Base-by-base conservation (phyloP, 2,113 vertebrate species). In the Vanacampus margaritifer region DNA sequence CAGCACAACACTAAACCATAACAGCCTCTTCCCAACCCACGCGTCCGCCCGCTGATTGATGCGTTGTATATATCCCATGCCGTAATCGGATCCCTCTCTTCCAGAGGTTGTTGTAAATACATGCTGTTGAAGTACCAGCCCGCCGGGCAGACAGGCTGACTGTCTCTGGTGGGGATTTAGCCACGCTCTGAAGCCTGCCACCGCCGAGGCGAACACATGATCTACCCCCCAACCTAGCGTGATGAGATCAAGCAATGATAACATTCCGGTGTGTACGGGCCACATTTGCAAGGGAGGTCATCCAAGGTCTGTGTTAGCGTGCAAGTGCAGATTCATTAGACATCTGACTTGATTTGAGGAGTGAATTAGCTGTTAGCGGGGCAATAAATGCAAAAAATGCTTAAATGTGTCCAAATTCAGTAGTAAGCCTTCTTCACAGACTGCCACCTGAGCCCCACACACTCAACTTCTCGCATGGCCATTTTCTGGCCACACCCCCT, bases 91-190 rank as follows among this genome's bases (percentile, higher is more conserved):
- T 80, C 81, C 76, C 60, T 77, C 66, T 82, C 81, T 81, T 84
- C 85, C 81, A 87, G 81, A 71, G 75, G 67, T 78, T 81, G 74
- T 74, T 76, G 85, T 87, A 86, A 88, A 87, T 86, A 86, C 69
- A 69, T 74, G 59, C 67, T 74, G 76, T 68, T 54, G 73, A 68
- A 65, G 81, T 82, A 81, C 81, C 86, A 86, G 81, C 12, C 68
- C 79, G 65, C 84, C 72, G 64, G 68, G 69, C 39, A 46, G 43
- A 79, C 83, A 75, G 79, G 73, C 79, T 64, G 81, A 67, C 87
- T 86, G 85, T 85, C 85, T 86, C 81, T 72, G 73, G 23, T 3
- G 67, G 83, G 85, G 82, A 64, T 79, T 85, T 79, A 72, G 75
- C 57, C 51, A 68, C 17, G 21, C 74, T 73, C 37, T 71, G 45